Conservation (phyloP, 2,888 invertebrate species). For the Cacoxenus indagator region DNA sequence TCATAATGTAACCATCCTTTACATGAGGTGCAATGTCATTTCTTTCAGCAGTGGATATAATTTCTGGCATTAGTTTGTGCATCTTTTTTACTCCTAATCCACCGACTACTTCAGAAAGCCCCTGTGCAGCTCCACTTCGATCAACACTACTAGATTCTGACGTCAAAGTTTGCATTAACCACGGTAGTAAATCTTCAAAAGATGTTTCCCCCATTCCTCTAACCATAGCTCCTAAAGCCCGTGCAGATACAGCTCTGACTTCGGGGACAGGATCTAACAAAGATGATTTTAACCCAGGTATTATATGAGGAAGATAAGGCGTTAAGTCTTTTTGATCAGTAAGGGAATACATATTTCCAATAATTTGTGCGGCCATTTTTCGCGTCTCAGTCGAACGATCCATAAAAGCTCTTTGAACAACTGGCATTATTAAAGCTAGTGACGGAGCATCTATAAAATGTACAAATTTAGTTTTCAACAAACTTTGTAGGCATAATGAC, state of each 20-base stretch:
- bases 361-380: constrained; percentile 99
- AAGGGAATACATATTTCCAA: constrained; percentile 99
- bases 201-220: constrained; percentile 96
- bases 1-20: constrained; percentile 99
- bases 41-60: constrained; percentile 93
- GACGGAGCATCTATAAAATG: constrained; percentile 99
- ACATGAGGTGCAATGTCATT: constrained; percentile 96
- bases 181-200: constrained; percentile 96
- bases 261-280: constrained; percentile 98
- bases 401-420: constrained; percentile 97
- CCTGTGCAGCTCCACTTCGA: constrained; percentile 95
- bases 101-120: constrained; percentile 97
- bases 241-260: constrained; percentile 94
- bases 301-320: constrained; percentile 95
- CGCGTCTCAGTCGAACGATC: constrained; percentile 98
- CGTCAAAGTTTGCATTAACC: constrained; percentile 98
- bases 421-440: constrained; percentile 98
- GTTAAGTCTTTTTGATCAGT: constrained; percentile 98
- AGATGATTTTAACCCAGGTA: constrained; percentile 96
- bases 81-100: constrained; percentile 95
- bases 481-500: constrained; percentile 90
- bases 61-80: constrained; percentile 96
- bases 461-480: constrained; percentile 96
- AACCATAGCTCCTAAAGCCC: constrained; percentile 98
- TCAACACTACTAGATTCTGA: constrained; percentile 96